Evolutionary conservation across 2,888 invertebrate genomes (phyloP), one percentile per base, ranked within the genome.

Genomic region (Hemaris fuciformis): DNA sequence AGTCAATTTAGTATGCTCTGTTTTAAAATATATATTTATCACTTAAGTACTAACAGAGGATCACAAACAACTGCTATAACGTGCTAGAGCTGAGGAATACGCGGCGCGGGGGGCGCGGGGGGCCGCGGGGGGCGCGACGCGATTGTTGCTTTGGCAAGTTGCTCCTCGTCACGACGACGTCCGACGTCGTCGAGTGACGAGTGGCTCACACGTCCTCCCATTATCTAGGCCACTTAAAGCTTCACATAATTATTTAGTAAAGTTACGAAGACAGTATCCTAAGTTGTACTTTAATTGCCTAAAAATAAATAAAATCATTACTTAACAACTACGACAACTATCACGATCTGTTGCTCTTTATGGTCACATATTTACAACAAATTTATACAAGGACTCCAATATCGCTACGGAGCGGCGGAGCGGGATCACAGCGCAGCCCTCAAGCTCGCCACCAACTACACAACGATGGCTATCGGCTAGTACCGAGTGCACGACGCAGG

Each of bases 281-380:
- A 82, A 82, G 69, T 90, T 88, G 90, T 89, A 89, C 89, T 88
- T 81, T 72, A 75, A 77, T 83, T 76, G 75, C 74, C 83, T 86
- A 88, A 76, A 79, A 86, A 87, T 86, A 88, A 89, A 88, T 88
- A 87, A 75, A 84, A 53, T 78, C 75, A 71, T 73, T 69, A 72
- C 72, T 71, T 72, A 79, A 65, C 64, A 64, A 64, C 68, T 68
- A 70, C 69, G 69, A 69, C 66, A 72, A 67, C 68, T 80, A 78
- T 80, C 77, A 78, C 81, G 73, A 70, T 68, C 64, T 53, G 53
- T 53, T 53, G 31, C 53, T 53, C 18, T 53, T 53, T 53, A 31
- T 53, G 61, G 66, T 53, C 53, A 53, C n/a, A n/a, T n/a, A n/a
- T n/a, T n/a, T n/a, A n/a, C 18, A 53, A 27, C 18, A 53, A 31